These are phyloP conservation scores for Clarias fuscus DNA, from an alignment of 2,797 vertebrate genomes.

Conservation along the genomic window DNA sequence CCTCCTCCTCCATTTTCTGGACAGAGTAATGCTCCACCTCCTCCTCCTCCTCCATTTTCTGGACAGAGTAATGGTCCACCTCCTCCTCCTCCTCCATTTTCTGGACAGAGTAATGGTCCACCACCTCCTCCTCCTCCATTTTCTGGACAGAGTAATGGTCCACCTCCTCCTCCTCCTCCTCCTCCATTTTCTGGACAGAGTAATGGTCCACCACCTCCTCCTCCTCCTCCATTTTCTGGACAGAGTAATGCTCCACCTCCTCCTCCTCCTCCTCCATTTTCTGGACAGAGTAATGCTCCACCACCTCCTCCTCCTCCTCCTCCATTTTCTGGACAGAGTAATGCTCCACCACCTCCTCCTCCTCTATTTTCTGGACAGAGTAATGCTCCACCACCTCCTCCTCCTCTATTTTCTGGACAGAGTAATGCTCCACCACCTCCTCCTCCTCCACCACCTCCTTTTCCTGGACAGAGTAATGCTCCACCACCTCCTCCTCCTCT, in stretches of 20 bases:
- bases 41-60: slow-evolving; percentile 52
- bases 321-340: not conserved
- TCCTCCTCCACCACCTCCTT: slow-evolving; percentile 56
- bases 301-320: too few relatives aligned
- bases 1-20: slow-evolving; percentile 17
- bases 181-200: slow-evolving; percentile 17
- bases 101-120: slow-evolving; percentile 9
- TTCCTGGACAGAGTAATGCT: slow-evolving; percentile 3
- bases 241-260: slow-evolving; percentile 42
- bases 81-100: slow-evolving; percentile 48
- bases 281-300: not conserved
- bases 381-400: slow-evolving; percentile 49
- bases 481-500: slow-evolving; percentile 31
- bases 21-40: slow-evolving; percentile 16
- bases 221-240: slow-evolving; percentile 45
- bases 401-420: not conserved
- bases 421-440: slow-evolving; percentile 34
- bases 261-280: slow-evolving; percentile 37
- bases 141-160: slow-evolving; percentile 17
- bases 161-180: slow-evolving; percentile 29
- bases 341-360: slow-evolving; percentile 43
- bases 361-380: slow-evolving; percentile 30
- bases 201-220: slow-evolving; percentile 36
- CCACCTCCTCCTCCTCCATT: slow-evolving; percentile 29
- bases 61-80: slow-evolving; percentile 7